Evolutionary conservation across 1,140 invertebrate genomes (phyloP).

Genomic region (Plutomurus gul): DNA sequence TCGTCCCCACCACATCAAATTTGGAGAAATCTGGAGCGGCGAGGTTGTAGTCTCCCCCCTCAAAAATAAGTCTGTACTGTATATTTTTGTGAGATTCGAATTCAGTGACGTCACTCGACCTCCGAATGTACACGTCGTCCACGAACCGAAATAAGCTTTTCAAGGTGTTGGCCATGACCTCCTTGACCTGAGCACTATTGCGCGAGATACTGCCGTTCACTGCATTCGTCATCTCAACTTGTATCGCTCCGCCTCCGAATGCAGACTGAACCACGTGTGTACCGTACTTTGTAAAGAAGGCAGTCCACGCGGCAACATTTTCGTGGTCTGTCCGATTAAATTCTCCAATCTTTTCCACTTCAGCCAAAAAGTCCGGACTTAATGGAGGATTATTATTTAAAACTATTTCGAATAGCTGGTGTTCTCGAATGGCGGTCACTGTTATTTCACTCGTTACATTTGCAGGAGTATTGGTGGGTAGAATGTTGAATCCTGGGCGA

Average conservation of each 20-base stretch:
- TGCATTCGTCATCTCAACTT: neutral
- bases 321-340: constrained; percentile 5
- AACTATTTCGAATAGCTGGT: constrained; percentile 9
- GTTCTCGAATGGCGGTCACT: neutral
- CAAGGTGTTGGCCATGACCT: neutral
- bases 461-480: neutral
- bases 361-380: neutral
- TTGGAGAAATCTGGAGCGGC: neutral
- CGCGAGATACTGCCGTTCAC: neutral
- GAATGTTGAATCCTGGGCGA: neutral
- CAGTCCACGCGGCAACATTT: neutral
- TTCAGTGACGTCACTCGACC: neutral
- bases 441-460: neutral
- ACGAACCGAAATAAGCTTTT: neutral
- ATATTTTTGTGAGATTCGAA: neutral
- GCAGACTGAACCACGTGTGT: constrained; percentile 31
- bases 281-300: constrained; percentile 33
- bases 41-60: neutral
- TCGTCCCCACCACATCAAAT: neutral
- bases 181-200: neutral
- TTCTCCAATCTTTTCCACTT: neutral
- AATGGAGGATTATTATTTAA: neutral
- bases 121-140: neutral
- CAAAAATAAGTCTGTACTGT: neutral
- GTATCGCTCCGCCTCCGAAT: constrained; percentile 34